phyloP scores from a whole-genome alignment of 2,113 vertebrate species.

The Butorides virescens region DNA sequence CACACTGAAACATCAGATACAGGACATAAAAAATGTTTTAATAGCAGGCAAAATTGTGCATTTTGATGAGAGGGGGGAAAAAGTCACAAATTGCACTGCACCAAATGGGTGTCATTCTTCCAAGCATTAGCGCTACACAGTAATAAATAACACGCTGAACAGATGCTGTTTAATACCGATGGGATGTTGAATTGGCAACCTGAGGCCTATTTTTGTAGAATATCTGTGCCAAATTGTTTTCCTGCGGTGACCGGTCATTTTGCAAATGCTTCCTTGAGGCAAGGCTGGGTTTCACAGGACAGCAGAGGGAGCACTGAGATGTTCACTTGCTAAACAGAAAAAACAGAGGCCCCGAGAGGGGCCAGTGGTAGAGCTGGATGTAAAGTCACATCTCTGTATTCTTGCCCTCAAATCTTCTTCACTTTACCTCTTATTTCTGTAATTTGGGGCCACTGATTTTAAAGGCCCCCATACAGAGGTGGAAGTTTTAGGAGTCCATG shows the following conservation, averaged over 20 bases:
- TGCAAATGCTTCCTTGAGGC: neutral
- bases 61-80: neutral
- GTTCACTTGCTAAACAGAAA: neutral
- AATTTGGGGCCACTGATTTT: neutral
- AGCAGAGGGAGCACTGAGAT: neutral
- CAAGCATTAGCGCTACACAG: rapidly evolving
- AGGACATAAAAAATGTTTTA: neutral
- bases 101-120: neutral
- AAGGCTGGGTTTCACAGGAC: neutral
- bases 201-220: neutral
- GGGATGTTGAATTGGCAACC: rapidly evolving
- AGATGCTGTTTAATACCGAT: neutral
- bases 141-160: rapidly evolving
- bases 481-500: neutral
- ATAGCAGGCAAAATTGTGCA: neutral
- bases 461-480: neutral
- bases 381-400: neutral
- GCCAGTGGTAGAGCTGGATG: neutral
- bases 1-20: neutral
- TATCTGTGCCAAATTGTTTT: neutral
- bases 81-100: too few relatives aligned
- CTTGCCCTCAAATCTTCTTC: neutral
- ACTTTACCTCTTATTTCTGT: neutral
- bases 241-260: rapidly evolving
- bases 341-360: neutral